Conservation (phyloP, 2,113 vertebrate genomes). For the Odocoileus hemionus region DNA sequence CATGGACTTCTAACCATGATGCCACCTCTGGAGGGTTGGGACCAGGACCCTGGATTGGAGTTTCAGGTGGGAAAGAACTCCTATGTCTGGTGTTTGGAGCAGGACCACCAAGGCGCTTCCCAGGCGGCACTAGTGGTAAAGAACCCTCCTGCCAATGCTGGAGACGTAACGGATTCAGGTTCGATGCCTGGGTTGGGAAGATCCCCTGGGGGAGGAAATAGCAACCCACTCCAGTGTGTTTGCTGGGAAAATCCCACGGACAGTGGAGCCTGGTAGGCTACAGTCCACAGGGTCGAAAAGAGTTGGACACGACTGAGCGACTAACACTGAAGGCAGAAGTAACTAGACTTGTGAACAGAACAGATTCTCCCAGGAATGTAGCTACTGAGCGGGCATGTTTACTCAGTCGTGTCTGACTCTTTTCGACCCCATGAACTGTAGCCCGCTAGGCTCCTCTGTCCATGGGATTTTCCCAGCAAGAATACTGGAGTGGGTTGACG, state of each 20-base stretch:
- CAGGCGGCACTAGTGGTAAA: neutral
- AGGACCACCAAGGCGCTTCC: neutral
- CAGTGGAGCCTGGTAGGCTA: neutral
- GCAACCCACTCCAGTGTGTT: neutral
- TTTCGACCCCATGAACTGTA: neutral
- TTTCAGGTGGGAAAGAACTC: neutral
- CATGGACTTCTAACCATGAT: neutral
- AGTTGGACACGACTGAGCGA: neutral
- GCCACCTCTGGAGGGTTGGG: neutral
- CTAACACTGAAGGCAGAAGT: neutral
- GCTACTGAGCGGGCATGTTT: neutral
- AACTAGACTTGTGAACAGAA: neutral
- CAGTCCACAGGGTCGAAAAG: neutral
- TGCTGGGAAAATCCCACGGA: neutral
- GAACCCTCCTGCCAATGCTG: neutral
- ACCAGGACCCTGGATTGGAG: neutral
- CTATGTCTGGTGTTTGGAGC: neutral
- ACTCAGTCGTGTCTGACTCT: neutral
- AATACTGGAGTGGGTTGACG: neutral
- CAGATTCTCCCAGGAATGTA: neutral
- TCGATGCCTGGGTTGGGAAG: neutral
- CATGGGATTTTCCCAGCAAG: neutral
- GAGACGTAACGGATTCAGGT: rapidly evolving
- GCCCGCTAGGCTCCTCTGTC: neutral
- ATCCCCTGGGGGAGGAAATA: neutral